These are phyloP conservation scores for Bos javanicus DNA, from an alignment of 2,113 vertebrate genomes.

Conservation along the genomic window DNA sequence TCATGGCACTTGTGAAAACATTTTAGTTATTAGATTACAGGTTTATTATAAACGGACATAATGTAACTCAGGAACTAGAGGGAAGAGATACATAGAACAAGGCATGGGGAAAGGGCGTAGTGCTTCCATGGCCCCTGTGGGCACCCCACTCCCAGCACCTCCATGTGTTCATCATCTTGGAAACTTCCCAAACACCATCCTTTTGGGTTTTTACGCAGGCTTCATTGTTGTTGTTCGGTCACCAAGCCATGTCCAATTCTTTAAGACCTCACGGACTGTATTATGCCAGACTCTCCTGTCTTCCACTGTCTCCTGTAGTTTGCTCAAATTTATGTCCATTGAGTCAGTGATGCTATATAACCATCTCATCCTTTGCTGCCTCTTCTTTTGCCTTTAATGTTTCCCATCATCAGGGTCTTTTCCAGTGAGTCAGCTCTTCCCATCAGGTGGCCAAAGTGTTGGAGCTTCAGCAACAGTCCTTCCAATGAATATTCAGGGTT, in stretches of 20 bases:
- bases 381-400: neutral
- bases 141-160: too few relatives aligned
- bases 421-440: neutral
- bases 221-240: neutral
- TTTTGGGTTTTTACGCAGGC: neutral
- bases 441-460: neutral
- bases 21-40: neutral
- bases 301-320: neutral
- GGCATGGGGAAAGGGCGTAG: neutral
- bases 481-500: neutral
- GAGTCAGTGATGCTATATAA: neutral
- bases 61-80: neutral
- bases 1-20: neutral
- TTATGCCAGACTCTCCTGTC: neutral
- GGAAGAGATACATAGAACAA: neutral
- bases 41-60: neutral
- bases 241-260: neutral
- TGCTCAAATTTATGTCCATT: neutral
- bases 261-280: neutral
- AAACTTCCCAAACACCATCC: neutral
- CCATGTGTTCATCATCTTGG: too few relatives aligned
- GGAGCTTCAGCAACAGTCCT: neutral
- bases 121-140: neutral
- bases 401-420: neutral
- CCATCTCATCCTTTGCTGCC: neutral